Base-by-base conservation (phyloP, 2,888 invertebrate genomes). In the Rutpela maculata region DNA sequence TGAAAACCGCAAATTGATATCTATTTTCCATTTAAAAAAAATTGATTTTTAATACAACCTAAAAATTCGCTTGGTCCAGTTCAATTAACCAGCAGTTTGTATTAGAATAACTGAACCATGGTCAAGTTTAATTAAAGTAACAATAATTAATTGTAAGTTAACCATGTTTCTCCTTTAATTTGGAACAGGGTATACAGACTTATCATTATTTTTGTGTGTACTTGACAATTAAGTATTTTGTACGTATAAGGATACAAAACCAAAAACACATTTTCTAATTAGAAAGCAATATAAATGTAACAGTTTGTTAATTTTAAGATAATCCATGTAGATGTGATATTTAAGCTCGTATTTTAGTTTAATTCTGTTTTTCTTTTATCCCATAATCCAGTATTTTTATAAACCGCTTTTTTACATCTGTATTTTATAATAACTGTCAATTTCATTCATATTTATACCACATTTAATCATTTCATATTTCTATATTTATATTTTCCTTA, bases 311-410 rank as follows among this genome's bases (percentile, higher is more conserved):
- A 79, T 74, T 79, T 77, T 75, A 77, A 71, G 66, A 69, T 73
- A 71, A 76, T 69, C 79, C 74, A 79, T 59, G 76, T 80, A 78
- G 78, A 74, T 80, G 81, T 82, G 81, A 82, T 80, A 82, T 82
- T 82, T 74, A 62, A 74, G 75, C 78, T 68, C 78, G 70, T 76
- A 74, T 72, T 63, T 78, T 79, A 78, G 66, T 62, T 79, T 66
- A 66, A 62, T 62, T 43, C 17, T 67, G 26, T 50, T 77, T 68
- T 75, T 43, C 63, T 75, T 78, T 75, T 72, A 72, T 77, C 76
- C 74, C 68, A 72, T 74, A 71, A 78, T 78, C 65, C 78, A 78
- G 76, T 78, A 80, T 78, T 80, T 76, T 78, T 78, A 62, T 77
- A 59, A 55, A 56, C 67, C 55, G 18, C 43, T 60, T 19, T 70